Evolutionary conservation across 1,140 invertebrate species (phyloP).

Genomic region (Drosophila ficusphila): DNA sequence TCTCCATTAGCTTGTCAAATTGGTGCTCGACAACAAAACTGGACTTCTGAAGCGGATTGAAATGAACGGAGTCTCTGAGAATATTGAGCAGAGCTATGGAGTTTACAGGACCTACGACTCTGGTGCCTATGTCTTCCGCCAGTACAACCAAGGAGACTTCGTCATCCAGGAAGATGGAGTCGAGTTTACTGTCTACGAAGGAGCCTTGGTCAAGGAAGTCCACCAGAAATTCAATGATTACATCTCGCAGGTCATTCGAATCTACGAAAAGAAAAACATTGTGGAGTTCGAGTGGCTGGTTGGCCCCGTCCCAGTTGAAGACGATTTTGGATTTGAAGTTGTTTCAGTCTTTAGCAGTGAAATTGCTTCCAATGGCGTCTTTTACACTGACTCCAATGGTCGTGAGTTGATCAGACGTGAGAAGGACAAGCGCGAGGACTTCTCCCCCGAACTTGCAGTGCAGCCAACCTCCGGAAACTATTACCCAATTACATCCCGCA

Average conservation of each 20-base stretch:
- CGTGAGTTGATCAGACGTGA: constrained; percentile 92
- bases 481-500: constrained; percentile 95
- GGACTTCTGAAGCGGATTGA: constrained; percentile 86
- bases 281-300: constrained; percentile 97
- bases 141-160: constrained; percentile 83
- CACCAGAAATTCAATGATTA: constrained; percentile 91
- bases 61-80: constrained; percentile 78
- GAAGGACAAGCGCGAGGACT: constrained; percentile 89
- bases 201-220: constrained; percentile 92
- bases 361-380: constrained; percentile 88
- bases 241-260: constrained; percentile 91
- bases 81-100: constrained; percentile 88
- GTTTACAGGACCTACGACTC: constrained; percentile 91
- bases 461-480: constrained; percentile 92
- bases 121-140: constrained; percentile 95
- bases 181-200: constrained; percentile 85
- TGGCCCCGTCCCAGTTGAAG: constrained; percentile 94
- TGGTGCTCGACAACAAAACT: constrained; percentile 35
- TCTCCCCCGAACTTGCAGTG: constrained; percentile 90
- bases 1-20: constrained; percentile 32
- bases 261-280: constrained; percentile 88
- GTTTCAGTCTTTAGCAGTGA: constrained; percentile 89
- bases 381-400: constrained; percentile 98
- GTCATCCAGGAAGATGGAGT: constrained; percentile 84
- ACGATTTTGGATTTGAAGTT: constrained; percentile 92